phyloP scores from a whole-genome alignment of 2,113 vertebrate species.

The Lathamus discolor region DNA sequence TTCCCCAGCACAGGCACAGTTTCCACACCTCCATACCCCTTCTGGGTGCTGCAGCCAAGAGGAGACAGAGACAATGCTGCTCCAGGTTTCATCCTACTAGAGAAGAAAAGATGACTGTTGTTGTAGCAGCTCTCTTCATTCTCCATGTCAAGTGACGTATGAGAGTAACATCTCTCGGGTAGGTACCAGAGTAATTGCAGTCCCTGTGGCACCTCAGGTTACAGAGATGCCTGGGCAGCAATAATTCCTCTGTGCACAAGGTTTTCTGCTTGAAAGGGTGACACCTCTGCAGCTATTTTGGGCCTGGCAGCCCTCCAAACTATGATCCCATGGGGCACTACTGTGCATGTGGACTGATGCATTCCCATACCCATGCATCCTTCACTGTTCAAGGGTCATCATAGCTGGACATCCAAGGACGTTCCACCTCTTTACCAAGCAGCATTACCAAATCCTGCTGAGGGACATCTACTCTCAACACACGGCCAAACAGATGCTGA shows the following conservation, averaged over 20 bases:
- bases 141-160: not conserved
- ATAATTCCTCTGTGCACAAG: not conserved
- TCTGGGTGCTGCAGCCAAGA: not conserved
- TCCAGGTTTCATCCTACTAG: not conserved
- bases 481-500: not conserved
- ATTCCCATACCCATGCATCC: not conserved
- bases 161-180: not conserved
- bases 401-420: not conserved
- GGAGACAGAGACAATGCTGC: not conserved
- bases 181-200: not conserved
- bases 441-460: not conserved
- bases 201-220: not conserved
- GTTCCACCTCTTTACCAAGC: not conserved
- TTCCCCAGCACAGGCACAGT: accelerated
- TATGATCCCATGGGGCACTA: not conserved
- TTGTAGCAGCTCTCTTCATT: not conserved
- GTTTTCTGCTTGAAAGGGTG: not conserved
- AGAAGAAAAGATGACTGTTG: not conserved
- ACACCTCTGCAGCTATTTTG: not conserved
- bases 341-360: not conserved
- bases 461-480: not conserved
- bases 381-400: not conserved
- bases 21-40: not conserved
- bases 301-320: not conserved
- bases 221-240: not conserved